Base-by-base conservation (phyloP, 2,888 invertebrate species). In the Noctua janthe region DNA sequence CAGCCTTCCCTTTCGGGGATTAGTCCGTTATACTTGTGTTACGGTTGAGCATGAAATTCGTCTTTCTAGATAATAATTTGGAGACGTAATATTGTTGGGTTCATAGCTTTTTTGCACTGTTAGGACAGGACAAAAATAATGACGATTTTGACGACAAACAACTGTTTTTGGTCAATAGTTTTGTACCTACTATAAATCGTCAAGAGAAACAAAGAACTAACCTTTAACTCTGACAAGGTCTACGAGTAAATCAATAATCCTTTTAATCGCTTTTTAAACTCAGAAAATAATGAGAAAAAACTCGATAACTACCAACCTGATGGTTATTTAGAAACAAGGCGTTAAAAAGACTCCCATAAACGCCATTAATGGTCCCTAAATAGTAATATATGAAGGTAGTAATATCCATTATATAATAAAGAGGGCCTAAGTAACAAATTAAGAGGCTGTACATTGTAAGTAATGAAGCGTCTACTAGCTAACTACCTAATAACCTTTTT, bases 401-500 rank as follows among this genome's bases (percentile, higher is more conserved):
- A 72, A 79, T 23, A 76, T 54, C 62, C 51, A 71, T 71, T 59
- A 71, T 10, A 56, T 71, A 66, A 71, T 84, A 49, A 73, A 80
- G 15, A 54, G 72, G 20, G 47, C 67, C 49, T 76, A 76, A 66
- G 62, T 76, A 76, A 80, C 78, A 80, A 83, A 81, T 85, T 76
- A 82, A 66, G 66, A 89, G 66, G 39, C 71, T 56, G 49, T 74
- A 74, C 70, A 76, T 74, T 78, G 82, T 83, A 87, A 84, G 82
- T 82, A 87, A 85, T 81, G 83, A 89, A 82, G 70, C 64, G 62
- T 75, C n/a, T 47, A 69, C n/a, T 47, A 69, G 71, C 78, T 72
- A 80, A 82, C n/a, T 69, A 69, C 74, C 78, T 72, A 80, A 82
- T 85, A 82, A 82, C 77, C 81, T 82, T 88, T 84, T 85, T 81